Base-by-base conservation (phyloP, 2,113 vertebrate genomes). In the Nestor notabilis region DNA sequence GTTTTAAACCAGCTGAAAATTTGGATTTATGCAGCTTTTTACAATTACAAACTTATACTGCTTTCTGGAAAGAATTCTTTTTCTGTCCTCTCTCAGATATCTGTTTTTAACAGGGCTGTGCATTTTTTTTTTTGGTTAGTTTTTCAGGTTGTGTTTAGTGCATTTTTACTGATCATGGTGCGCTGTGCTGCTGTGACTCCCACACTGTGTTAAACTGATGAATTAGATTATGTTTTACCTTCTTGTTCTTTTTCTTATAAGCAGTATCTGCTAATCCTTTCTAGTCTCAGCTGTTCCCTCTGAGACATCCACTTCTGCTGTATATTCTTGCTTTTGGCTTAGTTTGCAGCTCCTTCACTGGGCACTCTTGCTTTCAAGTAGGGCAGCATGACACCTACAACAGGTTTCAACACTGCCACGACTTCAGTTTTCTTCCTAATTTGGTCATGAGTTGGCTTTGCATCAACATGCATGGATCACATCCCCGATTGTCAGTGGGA, bases 351-450 rank as follows among this genome's bases (percentile, higher is more conserved):
- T 92, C 39, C 47, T 92, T 84, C 72, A 24, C 76, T 68, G 80
- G 60, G 71, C 35, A 37, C 55, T 78, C 87, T 78, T 90, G 92
- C 39, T 94, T 96, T 93, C 94, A 72, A 75, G 85, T 89, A 90
- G 46, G n/a, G 52, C 76, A 90, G 92, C 7, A 15, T 46, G 60
- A 81, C 50, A 87, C 31, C 60, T 63, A 68, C 64, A 68, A 37
- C 55, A 84, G 60, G 61, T 93, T 96, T 17, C 47, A 70, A 71
- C 76, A 75, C 33, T 78, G 35, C 49, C n/a, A 44, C 68, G 83
- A 52, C 76, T 94, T 92, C 46, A 37, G 5, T 46, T 88, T 94
- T 78, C 50, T 90, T 46, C 76, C 76, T 90, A 35, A 64, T 92
- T 84, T 95, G 72, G 76, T 53, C 90, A 71, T 25, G 55, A 91